Conservation (phyloP, 2,113 vertebrate species). For the Myiopsitta monachus region DNA sequence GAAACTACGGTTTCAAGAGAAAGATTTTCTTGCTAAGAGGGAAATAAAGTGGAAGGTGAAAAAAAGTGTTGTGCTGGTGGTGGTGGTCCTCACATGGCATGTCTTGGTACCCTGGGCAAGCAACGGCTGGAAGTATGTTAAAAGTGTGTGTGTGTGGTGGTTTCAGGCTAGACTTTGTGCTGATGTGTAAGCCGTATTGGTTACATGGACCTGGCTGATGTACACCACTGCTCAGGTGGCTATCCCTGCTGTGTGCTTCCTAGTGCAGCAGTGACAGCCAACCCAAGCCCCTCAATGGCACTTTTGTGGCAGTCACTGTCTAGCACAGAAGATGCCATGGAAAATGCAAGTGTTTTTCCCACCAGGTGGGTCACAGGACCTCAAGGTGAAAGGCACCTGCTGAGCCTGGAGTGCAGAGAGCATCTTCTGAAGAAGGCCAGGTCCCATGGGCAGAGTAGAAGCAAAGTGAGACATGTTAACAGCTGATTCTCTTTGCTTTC, state of each 20-base stretch:
- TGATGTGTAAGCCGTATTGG: not conserved
- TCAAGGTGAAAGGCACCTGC: fast-evolving
- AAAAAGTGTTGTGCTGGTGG: fast-evolving
- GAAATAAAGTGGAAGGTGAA: not conserved
- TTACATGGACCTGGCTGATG: not conserved
- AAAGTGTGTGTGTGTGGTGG: not conserved
- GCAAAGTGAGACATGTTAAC: not conserved
- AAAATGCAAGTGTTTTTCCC: not conserved
- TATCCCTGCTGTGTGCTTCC: not conserved
- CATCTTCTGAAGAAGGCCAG: not conserved
- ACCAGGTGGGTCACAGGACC: not conserved
- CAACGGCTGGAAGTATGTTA: not conserved
- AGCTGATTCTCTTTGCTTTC: not conserved
- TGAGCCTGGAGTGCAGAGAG: not conserved
- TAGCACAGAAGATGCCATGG: not conserved
- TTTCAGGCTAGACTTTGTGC: not conserved
- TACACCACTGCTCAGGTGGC: not conserved
- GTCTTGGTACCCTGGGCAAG: not conserved
- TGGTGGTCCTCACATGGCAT: not conserved
- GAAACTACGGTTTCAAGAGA: not conserved
- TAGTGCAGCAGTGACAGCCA: not conserved
- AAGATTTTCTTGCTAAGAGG: not conserved
- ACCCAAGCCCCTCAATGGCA: not conserved
- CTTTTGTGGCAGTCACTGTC: not conserved
- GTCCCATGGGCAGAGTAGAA: not conserved